These are phyloP conservation scores for Noctua janthe DNA, from an alignment of 2,888 invertebrate genomes.

Conservation along the genomic window DNA sequence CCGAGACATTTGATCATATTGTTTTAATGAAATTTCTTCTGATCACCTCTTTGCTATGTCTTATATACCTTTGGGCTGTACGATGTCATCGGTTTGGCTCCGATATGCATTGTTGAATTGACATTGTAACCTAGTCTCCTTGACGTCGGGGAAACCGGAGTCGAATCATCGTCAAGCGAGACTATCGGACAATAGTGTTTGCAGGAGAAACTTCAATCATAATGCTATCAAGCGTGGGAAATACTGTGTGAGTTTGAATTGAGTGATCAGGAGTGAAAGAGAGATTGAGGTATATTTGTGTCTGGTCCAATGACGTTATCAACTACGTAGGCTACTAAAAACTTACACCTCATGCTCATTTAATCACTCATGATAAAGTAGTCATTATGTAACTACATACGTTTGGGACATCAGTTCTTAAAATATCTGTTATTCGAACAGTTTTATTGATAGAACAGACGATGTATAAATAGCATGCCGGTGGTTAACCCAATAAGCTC, in stretches of 20 bases:
- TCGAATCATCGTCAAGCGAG: not conserved
- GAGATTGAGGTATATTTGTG: not conserved
- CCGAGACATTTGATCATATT: not conserved
- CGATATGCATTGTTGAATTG: not conserved
- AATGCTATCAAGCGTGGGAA: not conserved
- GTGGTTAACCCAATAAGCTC: constrained; percentile 1
- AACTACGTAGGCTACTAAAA: not conserved
- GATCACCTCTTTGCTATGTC: not conserved
- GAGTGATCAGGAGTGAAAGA: no score
- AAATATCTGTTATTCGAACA: constrained; percentile 35
- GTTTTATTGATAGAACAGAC: constrained; percentile 8
- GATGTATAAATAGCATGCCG: constrained; percentile 18
- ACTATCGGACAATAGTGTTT: not conserved
- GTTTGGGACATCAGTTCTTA: constrained; percentile 16
- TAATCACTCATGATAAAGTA: constrained; percentile 8
- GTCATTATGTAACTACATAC: constrained; percentile 2
- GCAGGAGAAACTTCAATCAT: constrained; percentile 1
- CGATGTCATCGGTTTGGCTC: not conserved
- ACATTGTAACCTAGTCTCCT: not conserved
- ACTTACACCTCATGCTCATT: not conserved
- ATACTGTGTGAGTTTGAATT: no score
- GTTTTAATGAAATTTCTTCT: not conserved
- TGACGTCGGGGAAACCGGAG: not conserved
- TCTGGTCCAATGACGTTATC: not conserved
- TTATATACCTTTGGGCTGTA: not conserved